Evolutionary conservation across 2,888 invertebrate species (phyloP).

Genomic region (Cephus pygmeus): DNA sequence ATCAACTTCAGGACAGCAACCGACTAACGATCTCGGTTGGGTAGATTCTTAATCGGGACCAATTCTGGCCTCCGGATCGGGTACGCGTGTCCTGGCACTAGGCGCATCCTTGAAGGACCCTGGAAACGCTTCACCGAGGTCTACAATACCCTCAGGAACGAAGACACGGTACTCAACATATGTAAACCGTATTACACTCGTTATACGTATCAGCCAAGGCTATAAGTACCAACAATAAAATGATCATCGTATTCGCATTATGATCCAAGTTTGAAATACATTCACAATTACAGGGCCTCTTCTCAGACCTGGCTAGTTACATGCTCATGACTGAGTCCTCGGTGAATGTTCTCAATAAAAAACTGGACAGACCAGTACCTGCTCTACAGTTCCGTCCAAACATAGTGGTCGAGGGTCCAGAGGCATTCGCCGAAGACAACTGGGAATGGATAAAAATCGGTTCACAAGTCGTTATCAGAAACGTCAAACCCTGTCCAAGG

Average conservation of each 20-base stretch:
- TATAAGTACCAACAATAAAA: not conserved
- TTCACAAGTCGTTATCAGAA: conserved; percentile 65
- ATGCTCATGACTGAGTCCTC: conserved; percentile 69
- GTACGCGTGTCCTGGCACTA: conserved; percentile 26
- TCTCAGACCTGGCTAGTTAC: conserved; percentile 69
- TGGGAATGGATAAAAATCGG: conserved; percentile 73
- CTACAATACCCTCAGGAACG: conserved; percentile 46
- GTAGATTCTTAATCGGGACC: conserved; percentile 49
- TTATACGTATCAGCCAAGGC: not conserved
- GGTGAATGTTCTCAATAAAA: conserved; percentile 67
- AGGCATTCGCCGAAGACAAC: conserved; percentile 68
- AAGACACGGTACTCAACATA: conserved; percentile 46
- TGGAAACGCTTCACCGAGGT: conserved; percentile 46
- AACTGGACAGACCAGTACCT: conserved; percentile 63
- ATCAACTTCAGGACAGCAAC: not conserved
- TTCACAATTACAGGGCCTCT: conserved; percentile 62
- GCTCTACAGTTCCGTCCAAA: conserved; percentile 71
- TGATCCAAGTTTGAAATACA: not conserved
- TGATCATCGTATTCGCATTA: not conserved
- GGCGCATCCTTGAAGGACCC: conserved; percentile 34
- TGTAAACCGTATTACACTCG: not conserved
- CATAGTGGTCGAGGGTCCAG: conserved; percentile 67
- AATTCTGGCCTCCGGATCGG: conserved; percentile 49
- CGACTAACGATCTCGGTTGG: not conserved
- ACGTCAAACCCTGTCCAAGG: conserved; percentile 71